These are phyloP conservation scores for Alauda arvensis DNA, from an alignment of 2,797 vertebrate genomes.

Conservation along the genomic window DNA sequence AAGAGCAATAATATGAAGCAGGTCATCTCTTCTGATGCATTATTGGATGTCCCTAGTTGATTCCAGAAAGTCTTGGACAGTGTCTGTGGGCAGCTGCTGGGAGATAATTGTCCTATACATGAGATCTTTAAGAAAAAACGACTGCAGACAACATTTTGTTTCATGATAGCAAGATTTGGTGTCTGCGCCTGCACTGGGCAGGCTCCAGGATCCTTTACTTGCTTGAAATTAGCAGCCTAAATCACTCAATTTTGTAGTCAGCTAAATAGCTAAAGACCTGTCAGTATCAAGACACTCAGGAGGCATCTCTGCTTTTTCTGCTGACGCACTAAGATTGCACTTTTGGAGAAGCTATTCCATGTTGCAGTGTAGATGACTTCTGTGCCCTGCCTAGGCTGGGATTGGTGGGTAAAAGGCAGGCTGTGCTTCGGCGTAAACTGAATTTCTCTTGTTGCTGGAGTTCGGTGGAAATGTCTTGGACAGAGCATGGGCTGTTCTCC, in stretches of 20 bases:
- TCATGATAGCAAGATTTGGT: neutral
- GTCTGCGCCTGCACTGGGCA: no score
- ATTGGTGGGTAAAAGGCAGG: neutral
- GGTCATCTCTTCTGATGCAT: neutral
- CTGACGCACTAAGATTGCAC: neutral
- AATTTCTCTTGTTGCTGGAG: neutral
- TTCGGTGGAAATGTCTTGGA: neutral
- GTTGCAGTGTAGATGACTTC: neutral
- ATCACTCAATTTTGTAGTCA: neutral
- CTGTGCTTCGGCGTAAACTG: neutral
- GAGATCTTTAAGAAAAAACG: neutral
- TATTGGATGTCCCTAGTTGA: neutral
- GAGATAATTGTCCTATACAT: neutral
- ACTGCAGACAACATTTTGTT: neutral
- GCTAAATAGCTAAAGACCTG: neutral
- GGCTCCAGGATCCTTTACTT: neutral
- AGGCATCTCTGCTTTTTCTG: neutral
- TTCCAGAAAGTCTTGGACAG: neutral
- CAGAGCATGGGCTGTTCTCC: neutral
- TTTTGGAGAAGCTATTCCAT: neutral
- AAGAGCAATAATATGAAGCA: neutral
- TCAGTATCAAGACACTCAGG: neutral
- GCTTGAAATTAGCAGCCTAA: neutral
- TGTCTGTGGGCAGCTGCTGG: neutral
- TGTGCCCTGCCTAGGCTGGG: neutral